Conservation (phyloP, 2,113 vertebrate genomes). For the Orycteropus afer region DNA sequence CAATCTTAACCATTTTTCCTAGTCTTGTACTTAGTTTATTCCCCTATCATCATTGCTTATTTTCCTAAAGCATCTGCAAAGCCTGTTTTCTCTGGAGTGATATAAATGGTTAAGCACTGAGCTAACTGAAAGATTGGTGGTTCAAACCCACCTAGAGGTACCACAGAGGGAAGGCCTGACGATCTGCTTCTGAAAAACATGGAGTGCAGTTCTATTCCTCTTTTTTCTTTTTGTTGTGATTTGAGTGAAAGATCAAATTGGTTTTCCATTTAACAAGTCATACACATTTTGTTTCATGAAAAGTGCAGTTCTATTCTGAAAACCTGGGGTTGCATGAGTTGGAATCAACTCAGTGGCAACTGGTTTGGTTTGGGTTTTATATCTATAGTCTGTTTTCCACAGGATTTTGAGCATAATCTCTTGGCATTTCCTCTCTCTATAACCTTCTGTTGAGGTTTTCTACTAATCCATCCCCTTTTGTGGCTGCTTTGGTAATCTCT, state of each 20-base stretch:
- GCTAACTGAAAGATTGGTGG: neutral
- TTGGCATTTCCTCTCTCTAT: neutral
- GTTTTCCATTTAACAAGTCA: no score
- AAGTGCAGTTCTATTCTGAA: neutral
- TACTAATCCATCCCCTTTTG: neutral
- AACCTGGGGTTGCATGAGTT: neutral
- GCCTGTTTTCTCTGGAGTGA: neutral
- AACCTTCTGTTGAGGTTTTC: slow-evolving; percentile 49
- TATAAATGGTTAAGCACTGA: neutral
- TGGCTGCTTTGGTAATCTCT: slow-evolving; percentile 26
- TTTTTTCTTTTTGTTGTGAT: no score
- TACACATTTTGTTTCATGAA: no score
- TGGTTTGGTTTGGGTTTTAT: neutral
- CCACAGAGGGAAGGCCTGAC: neutral
- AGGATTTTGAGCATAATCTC: neutral
- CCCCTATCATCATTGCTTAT: neutral
- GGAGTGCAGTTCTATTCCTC: neutral
- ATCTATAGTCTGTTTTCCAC: neutral
- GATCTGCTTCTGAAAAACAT: neutral
- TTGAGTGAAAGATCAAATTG: no score
- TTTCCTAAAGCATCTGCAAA: neutral
- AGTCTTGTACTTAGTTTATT: neutral
- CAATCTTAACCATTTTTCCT: neutral
- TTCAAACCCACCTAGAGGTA: neutral
- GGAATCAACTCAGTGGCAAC: neutral